Evolutionary conservation across 2,888 invertebrate genomes (phyloP), one percentile per base, ranked within the genome.

Genomic region (Phortica okadai): DNA sequence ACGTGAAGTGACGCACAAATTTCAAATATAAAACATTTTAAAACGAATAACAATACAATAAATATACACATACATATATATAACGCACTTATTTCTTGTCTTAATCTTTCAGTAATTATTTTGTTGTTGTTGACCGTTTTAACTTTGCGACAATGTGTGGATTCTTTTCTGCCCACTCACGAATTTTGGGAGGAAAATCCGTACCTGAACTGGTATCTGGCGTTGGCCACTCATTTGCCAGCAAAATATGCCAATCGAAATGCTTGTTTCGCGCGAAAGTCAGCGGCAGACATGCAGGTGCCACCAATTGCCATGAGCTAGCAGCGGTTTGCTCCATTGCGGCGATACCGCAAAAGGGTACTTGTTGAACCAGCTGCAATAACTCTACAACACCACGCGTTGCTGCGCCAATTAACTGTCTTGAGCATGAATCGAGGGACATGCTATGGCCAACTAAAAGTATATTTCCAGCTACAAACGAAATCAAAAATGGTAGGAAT

Each of bases 161-260:
- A 50, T 45, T 70, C 10, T 45, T 54, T 59, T 82, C 80, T 78
- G 83, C 82, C 62, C 62, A 62, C 4, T 62, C 62, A 6, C 25
- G 6, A 10, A 62, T 16, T 62, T 8, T 62, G 50, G 50, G 14
- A 3, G 50, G 14, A 11, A 50, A 11, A 6, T 8, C 50, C 2
- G 50, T 50, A 8, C 4, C 10, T n/a, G 62, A 21, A 25, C 25
- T 21, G 25, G 16, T 25, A 8, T 14, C 14, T 41, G 11, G 7
- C 1, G 10, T 8, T 62, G 21, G 45, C 45, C n/a, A 11, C 25
- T 44, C 69, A 45, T 42, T 21, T 11, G 16, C 7, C 2, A 6
- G 44, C n/a, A 69, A 50, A n/a, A 45, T 16, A 16, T 2, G 8
- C 69, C 69, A 69, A 45, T 69, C 50, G 69, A 69, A 69, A 10